phyloP scores from a whole-genome alignment of 2,113 vertebrate species.

The Peromyscus californicus region DNA sequence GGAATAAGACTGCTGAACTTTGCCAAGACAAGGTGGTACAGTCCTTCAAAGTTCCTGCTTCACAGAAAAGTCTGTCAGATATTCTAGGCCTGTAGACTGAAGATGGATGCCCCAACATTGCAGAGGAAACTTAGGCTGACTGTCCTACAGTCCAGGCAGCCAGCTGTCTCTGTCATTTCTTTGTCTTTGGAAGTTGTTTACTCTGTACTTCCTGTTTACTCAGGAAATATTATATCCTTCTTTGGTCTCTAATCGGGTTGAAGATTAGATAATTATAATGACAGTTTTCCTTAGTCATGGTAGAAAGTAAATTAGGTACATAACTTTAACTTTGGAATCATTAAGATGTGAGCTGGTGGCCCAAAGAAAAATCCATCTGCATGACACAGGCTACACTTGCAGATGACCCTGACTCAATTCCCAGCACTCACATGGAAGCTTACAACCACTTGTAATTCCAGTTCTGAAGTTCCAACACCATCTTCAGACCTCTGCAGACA shows the following conservation, averaged over 20 bases:
- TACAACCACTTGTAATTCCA: background rate
- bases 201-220: background rate
- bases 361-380: too few relatives aligned
- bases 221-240: too few relatives aligned
- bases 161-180: background rate
- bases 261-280: too few relatives aligned
- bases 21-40: background rate
- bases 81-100: background rate
- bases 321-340: too few relatives aligned
- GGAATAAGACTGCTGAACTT: background rate
- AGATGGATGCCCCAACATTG: background rate
- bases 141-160: background rate
- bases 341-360: too few relatives aligned
- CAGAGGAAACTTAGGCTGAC: background rate
- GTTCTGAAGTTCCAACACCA: background rate
- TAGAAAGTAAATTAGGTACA: too few relatives aligned
- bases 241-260: too few relatives aligned
- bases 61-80: background rate
- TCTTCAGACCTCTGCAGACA: background rate
- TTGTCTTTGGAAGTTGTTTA: background rate
- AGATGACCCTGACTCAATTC: background rate
- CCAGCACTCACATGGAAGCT: background rate
- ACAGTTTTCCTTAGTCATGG: too few relatives aligned
- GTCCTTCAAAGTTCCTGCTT: background rate
- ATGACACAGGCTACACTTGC: background rate